Evolutionary conservation across 2,888 invertebrate genomes (phyloP).

Genomic region (Anarsia innoxiella): DNA sequence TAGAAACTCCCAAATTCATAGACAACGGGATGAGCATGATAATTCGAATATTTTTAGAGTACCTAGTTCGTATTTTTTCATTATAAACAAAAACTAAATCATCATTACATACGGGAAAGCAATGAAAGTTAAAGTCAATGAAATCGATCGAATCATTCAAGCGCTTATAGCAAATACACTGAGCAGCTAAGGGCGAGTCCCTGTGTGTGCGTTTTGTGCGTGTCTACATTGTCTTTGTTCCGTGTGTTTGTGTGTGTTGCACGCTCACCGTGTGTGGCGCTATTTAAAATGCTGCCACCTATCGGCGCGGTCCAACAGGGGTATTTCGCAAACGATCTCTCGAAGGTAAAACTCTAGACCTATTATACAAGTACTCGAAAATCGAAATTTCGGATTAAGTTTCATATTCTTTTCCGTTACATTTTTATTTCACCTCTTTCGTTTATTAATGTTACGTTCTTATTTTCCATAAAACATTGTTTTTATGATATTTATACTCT

Average conservation of each 20-base stretch:
- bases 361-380: conserved; percentile 54
- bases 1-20: conserved; percentile 54
- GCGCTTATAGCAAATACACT: conserved; percentile 73
- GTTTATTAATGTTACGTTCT: conserved; percentile 33
- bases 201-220: conserved; percentile 73
- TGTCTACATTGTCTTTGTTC: conserved; percentile 76
- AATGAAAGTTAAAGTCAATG: background rate
- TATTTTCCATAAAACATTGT: conserved; percentile 48
- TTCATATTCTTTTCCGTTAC: conserved; percentile 46
- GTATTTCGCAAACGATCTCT: conserved; percentile 98
- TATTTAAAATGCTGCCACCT: conserved; percentile 67
- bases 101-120: conserved; percentile 9
- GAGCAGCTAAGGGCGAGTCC: conserved; percentile 59
- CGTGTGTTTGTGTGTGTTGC: conserved; percentile 77
- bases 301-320: conserved; percentile 79
- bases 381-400: conserved; percentile 58
- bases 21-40: conserved; percentile 66
- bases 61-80: conserved; percentile 42
- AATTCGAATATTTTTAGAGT: conserved; percentile 39
- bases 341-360: conserved; percentile 88
- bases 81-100: conserved; percentile 26
- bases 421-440: conserved; percentile 37
- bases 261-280: conserved; percentile 76
- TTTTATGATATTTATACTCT: conserved; percentile 55
- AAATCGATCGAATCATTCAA: conserved; percentile 15